Evolutionary conservation across 1,140 invertebrate species (phyloP), one percentile per base, ranked within the genome.

Genomic region (Dinothrombium tinctorium): DNA sequence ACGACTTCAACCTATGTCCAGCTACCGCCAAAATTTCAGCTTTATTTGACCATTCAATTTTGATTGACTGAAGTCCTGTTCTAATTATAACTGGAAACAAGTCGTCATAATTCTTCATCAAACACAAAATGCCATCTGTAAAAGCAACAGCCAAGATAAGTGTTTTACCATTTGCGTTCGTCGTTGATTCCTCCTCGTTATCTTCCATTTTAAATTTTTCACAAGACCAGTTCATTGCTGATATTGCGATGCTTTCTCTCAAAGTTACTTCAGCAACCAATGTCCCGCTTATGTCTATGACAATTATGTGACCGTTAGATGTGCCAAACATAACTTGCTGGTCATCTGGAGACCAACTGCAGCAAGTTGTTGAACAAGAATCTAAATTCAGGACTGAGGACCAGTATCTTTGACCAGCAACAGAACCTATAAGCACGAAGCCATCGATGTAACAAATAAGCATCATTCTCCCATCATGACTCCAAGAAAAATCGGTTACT

Each of bases 141-240:
- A 90, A 71, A 50, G 80, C 75, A 8, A 90, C 77, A 1, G 84
- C 84, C 37, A 90, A 56, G 1, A 86, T 25, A n/a, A 25, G 20
- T 4, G 5, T n/a, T 38, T 33, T 33, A 38, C 26, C 26, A 24
- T 24, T 26, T 19, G 14, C n/a, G 26, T n/a, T 21, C 11, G 12
- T 15, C 5, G 17, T 25, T 7, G 14, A 37, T 37, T 68, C 65
- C 38, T 77, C 73, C 46, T 86, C 79, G 19, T 71, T 73, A 57
- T 92, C 86, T 55, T 90, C 86, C 82, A 95, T 90, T 62, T 89
- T 92, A 57, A 95, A 95, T 54, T 90, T 92, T 55, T 90, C 83
- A 56, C 84, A 90, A 24, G 81, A 89, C 86, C 86, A 95, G 12
- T 78, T 74, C 76, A 95, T 86, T 22, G 73, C 71, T 4, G 71